Conservation (phyloP, 2,113 vertebrate genomes). For the Thryonomys swinderianus region DNA sequence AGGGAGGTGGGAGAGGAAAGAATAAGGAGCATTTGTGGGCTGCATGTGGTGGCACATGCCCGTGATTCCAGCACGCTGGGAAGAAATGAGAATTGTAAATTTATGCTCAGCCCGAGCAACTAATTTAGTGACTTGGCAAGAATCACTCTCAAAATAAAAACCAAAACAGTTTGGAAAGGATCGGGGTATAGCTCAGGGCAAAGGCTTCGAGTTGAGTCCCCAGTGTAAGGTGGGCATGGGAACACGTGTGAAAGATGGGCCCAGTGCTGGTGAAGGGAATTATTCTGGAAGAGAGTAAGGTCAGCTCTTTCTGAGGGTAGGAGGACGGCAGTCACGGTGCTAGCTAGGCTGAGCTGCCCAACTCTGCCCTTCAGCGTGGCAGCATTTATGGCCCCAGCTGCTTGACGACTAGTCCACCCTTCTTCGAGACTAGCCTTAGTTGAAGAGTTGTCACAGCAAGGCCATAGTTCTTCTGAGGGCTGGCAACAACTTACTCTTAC, state of each 20-base stretch:
- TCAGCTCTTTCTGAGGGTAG: background rate
- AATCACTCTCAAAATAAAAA: background rate
- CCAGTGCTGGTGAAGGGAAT: background rate
- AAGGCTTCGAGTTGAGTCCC: background rate
- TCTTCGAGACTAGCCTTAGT: background rate
- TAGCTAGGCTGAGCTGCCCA: background rate
- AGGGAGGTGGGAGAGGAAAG: background rate
- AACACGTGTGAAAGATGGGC: background rate
- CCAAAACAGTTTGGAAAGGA: background rate
- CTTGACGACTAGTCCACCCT: background rate
- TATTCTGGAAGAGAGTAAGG: background rate
- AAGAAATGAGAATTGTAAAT: background rate
- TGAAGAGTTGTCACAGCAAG: background rate
- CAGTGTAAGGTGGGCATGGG: background rate
- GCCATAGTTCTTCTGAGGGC: background rate
- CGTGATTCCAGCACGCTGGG: background rate
- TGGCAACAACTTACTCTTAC: background rate
- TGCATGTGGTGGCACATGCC: background rate
- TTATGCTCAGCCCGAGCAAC: background rate
- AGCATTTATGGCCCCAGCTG: background rate
- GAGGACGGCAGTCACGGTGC: background rate
- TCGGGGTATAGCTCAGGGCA: background rate
- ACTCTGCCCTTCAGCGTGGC: background rate
- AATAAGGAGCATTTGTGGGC: background rate
- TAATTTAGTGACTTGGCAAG: background rate